Evolutionary conservation across 2,113 vertebrate species (phyloP).

Genomic region (Tonatia bakeri): DNA sequence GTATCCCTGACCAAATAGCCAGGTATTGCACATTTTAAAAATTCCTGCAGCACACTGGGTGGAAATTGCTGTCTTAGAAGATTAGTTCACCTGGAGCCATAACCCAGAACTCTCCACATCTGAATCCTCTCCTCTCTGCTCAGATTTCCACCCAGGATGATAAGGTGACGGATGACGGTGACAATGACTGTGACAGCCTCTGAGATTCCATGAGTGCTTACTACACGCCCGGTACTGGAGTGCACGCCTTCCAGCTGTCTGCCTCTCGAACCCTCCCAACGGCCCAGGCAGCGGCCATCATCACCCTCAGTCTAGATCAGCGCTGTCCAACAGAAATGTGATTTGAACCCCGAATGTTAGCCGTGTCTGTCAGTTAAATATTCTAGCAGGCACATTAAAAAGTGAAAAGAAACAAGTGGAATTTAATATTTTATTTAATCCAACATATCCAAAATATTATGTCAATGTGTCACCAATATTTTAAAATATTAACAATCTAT

Average conservation of each 20-base stretch:
- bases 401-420: background rate
- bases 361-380: background rate
- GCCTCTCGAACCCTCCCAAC: background rate
- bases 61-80: background rate
- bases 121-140: background rate
- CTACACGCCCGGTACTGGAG: background rate
- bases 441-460: background rate
- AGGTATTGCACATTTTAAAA: no score
- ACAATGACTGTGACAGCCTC: rapidly evolving
- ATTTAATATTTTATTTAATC: background rate
- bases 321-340: background rate
- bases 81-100: background rate
- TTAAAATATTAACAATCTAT: background rate
- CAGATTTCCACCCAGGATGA: background rate
- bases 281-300: no score
- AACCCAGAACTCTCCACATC: background rate
- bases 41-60: no score
- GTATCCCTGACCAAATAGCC: no score
- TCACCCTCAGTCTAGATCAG: background rate
- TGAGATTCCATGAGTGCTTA: background rate
- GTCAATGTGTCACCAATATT: background rate
- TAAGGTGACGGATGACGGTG: background rate
- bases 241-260: background rate
- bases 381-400: background rate
- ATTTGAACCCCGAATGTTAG: background rate